phyloP scores from a whole-genome alignment of 1,140 invertebrate genomes.

The Heliconius eleuchia region DNA sequence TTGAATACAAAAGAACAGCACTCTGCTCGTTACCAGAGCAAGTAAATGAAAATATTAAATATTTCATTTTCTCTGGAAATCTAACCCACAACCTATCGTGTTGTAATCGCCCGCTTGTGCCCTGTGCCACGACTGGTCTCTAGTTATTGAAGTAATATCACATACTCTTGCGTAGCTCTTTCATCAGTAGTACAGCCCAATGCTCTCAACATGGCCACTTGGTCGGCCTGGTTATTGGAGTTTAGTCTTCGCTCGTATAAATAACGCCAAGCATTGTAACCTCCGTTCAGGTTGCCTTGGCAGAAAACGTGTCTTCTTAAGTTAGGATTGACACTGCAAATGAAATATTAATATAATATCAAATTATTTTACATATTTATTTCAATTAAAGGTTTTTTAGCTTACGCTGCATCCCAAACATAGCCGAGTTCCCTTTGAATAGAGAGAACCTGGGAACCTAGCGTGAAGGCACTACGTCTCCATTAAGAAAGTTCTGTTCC shows the following conservation, averaged over 20 bases:
- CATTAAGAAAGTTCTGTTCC: no score
- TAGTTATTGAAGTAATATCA: background rate
- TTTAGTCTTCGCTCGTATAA: conserved; percentile 73
- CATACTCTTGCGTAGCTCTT: conserved; percentile 56
- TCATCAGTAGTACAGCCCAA: conserved; percentile 81
- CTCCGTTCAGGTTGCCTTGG: conserved; percentile 78
- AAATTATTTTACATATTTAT: background rate
- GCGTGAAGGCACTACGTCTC: no score
- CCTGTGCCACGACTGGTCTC: no score
- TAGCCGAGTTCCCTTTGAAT: background rate
- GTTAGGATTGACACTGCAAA: conserved; percentile 69
- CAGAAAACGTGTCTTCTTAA: conserved; percentile 81
- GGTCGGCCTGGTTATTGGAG: conserved; percentile 81
- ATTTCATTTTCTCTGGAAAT: no score
- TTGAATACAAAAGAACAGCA: no score
- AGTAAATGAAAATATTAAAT: no score
- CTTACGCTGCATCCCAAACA: background rate
- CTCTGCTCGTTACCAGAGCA: no score
- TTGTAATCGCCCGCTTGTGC: no score
- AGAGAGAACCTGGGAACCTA: background rate
- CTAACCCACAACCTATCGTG: no score
- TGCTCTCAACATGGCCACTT: conserved; percentile 80
- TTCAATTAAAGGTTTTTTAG: background rate
- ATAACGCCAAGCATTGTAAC: conserved; percentile 80
- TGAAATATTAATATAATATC: background rate